Evolutionary conservation across 2,888 invertebrate species (phyloP).

Genomic region (Graphium colonna): DNA sequence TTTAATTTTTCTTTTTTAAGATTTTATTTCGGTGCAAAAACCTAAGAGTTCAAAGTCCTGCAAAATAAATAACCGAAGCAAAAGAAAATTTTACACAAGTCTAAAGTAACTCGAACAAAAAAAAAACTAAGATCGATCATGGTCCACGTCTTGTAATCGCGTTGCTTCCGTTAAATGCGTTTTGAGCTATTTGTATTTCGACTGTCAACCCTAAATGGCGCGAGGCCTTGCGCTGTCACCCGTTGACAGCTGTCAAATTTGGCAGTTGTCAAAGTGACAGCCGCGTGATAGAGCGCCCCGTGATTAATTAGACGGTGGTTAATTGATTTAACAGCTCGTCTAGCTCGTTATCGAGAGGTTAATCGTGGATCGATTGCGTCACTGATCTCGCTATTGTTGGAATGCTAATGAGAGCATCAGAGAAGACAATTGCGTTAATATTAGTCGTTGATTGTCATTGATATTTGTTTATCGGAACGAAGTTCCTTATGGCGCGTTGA

Average conservation of each 20-base stretch:
- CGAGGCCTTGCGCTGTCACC: slow-evolving; percentile 38
- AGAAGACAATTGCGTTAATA: too few species aligned
- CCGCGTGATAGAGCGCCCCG: not conserved
- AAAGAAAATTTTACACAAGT: not conserved
- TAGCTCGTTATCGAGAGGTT: not conserved
- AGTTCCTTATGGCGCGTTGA: too few species aligned
- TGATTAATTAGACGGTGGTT: slow-evolving; percentile 20
- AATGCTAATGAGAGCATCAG: too few species aligned
- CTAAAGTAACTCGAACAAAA: slow-evolving; percentile 5
- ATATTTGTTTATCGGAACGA: too few species aligned
- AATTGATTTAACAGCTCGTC: slow-evolving; percentile 14
- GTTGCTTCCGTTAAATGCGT: slow-evolving; percentile 11
- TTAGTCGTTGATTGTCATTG: too few species aligned
- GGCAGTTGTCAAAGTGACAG: slow-evolving; percentile 37
- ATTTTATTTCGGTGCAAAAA: too few species aligned
- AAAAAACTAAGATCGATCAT: slow-evolving; percentile 45
- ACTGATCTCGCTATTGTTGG: too few species aligned
- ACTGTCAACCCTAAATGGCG: slow-evolving; percentile 39
- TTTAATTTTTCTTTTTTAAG: too few species aligned
- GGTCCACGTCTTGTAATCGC: not conserved
- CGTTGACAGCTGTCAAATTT: slow-evolving; percentile 52
- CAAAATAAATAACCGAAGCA: too few species aligned
- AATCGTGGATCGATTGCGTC: not conserved
- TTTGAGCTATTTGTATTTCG: not conserved
- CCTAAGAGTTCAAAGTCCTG: too few species aligned